Conservation (phyloP, 2,888 invertebrate species). For the Adelognathus sp. region DNA sequence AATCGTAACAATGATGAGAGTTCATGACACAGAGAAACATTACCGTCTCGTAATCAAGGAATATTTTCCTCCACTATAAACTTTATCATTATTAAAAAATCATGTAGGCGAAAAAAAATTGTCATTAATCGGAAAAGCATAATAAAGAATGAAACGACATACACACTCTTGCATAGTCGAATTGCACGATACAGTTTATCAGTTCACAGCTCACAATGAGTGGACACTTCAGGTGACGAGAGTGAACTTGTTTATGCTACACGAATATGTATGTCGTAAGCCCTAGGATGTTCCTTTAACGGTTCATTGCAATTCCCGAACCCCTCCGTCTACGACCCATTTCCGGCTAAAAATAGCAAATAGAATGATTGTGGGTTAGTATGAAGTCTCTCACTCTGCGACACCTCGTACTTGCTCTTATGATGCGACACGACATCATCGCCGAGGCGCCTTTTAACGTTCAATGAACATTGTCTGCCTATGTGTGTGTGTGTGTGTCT, state of each 20-base stretch:
- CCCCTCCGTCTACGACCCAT: conserved; percentile 75
- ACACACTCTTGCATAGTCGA: not conserved
- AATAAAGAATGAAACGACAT: too few relatives aligned
- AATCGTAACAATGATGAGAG: too few relatives aligned
- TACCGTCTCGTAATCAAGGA: too few relatives aligned
- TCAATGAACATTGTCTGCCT: conserved; percentile 29
- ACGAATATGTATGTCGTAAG: not conserved
- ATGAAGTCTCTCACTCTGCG: conserved; percentile 61
- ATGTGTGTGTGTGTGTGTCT: not conserved
- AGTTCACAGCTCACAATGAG: not conserved
- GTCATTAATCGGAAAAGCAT: too few relatives aligned
- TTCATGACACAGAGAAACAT: too few relatives aligned
- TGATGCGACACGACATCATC: conserved; percentile 60
- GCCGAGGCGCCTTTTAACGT: conserved; percentile 64
- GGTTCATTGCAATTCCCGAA: conserved; percentile 61
- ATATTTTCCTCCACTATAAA: too few relatives aligned
- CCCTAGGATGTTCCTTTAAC: conserved; percentile 68
- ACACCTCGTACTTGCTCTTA: conserved; percentile 58
- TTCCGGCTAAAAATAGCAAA: conserved; percentile 79
- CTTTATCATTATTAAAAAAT: too few relatives aligned
- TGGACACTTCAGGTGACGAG: not conserved
- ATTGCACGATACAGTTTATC: not conserved
- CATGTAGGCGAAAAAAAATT: too few relatives aligned
- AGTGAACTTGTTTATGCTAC: not conserved
- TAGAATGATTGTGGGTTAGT: conserved; percentile 76